Percentiles rank a stretch among this genome's conserved stretches.
Conservation (phyloP, 2,797 vertebrate species). For the Pogonophryne albipinna region DNA sequence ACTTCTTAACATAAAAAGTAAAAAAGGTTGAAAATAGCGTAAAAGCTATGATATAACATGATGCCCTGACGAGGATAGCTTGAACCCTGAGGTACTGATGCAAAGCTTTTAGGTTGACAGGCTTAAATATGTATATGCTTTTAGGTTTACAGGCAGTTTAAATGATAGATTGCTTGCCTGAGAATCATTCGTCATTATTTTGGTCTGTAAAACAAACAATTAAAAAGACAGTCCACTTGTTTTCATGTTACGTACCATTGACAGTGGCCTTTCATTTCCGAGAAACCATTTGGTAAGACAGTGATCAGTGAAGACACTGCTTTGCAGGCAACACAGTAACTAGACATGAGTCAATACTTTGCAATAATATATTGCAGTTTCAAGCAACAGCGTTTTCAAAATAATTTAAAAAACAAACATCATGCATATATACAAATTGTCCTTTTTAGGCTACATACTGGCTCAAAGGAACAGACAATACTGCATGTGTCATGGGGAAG, state of each 20-base stretch:
- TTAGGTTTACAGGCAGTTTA: conserved; percentile 12
- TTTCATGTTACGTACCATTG: not conserved
- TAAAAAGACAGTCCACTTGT: not conserved
- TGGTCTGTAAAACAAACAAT: not conserved
- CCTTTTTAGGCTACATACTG: not conserved
- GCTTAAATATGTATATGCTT: conserved; percentile 26
- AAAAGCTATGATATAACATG: not conserved
- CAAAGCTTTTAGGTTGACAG: conserved; percentile 11
- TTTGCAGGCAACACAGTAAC: not conserved
- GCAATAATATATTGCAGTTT: not conserved
- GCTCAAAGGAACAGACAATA: not conserved
- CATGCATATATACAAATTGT: not conserved
- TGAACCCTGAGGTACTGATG: not conserved
- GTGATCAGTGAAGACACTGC: not conserved
- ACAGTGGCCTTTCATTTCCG: not conserved
- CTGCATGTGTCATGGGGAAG: fast-evolving
- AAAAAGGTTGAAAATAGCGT: not conserved
- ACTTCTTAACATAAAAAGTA: not conserved
- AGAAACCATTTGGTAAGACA: conserved; percentile 9
- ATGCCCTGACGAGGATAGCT: not conserved
- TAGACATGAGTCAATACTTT: not conserved
- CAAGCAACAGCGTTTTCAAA: not conserved
- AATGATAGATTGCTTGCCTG: not conserved
- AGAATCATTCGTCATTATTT: conserved; percentile 9
- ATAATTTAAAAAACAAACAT: not conserved